Conservation (phyloP, 2,797 vertebrate genomes). For the Arnoldichthys spilopterus region DNA sequence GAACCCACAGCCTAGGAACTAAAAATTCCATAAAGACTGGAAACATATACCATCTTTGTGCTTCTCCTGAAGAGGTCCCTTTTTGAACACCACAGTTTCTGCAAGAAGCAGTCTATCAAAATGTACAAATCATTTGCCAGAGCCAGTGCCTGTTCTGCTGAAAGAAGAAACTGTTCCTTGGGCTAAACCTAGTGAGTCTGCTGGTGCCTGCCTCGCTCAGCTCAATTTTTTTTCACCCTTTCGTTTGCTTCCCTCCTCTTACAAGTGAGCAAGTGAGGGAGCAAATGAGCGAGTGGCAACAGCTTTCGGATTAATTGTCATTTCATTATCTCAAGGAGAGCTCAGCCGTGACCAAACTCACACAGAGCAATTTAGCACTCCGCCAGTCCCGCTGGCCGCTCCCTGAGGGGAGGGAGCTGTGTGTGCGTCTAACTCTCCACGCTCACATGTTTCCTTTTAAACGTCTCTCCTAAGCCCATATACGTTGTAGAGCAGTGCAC, state of each 20-base stretch:
- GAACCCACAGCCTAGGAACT: not conserved
- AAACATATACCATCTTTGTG: not conserved
- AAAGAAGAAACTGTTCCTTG: not conserved
- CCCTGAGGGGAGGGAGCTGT: slow-evolving; percentile 44
- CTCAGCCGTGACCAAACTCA: slow-evolving; percentile 79
- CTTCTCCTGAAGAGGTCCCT: not conserved
- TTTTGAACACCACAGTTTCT: not conserved
- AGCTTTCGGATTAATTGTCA: slow-evolving; percentile 82
- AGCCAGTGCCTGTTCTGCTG: slow-evolving; percentile 10
- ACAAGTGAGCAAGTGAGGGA: slow-evolving; percentile 53
- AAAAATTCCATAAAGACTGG: not conserved
- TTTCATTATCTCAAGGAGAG: slow-evolving; percentile 83
- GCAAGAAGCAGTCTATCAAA: slow-evolving; percentile 1
- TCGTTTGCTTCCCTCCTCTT: slow-evolving; percentile 53
- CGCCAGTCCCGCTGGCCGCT: slow-evolving; percentile 67
- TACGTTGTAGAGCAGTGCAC: slow-evolving; percentile 57
- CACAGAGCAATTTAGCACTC: slow-evolving; percentile 78
- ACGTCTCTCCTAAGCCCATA: slow-evolving; percentile 52
- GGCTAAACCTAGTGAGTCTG: slow-evolving; percentile 38
- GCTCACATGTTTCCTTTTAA: slow-evolving; percentile 26
- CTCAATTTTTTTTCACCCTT: not conserved
- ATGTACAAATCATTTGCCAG: not conserved
- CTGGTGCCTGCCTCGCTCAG: slow-evolving; percentile 48
- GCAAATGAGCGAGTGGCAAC: slow-evolving; percentile 74
- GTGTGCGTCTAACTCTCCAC: slow-evolving; percentile 25